Evolutionary conservation across 2,797 vertebrate genomes (phyloP).

Genomic region (Peromyscus attwateri): DNA sequence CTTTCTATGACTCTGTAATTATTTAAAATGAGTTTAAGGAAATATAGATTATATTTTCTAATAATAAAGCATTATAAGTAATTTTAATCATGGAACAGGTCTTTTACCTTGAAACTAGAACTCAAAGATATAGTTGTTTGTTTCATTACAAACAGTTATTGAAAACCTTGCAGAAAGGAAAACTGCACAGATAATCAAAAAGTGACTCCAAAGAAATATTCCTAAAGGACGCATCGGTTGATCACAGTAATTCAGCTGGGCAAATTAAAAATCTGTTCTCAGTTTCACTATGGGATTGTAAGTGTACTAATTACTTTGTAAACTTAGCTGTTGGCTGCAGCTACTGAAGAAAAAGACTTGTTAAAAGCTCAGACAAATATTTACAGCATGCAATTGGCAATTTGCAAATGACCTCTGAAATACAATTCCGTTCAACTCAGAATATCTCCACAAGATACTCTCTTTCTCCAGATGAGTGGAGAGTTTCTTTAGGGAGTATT

Average conservation of each 20-base stretch:
- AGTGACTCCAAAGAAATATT: slow-evolving; percentile 35
- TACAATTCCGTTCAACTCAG: background rate
- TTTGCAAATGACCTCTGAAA: slow-evolving; percentile 30
- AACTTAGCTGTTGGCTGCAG: slow-evolving; percentile 38
- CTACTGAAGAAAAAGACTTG: background rate
- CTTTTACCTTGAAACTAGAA: slow-evolving; percentile 26
- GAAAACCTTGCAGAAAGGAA: background rate
- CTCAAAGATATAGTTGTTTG: background rate
- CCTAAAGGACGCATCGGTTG: background rate
- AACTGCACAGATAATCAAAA: slow-evolving; percentile 34
- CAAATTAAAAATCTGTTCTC: slow-evolving; percentile 54
- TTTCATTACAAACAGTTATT: background rate
- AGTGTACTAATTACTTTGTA: slow-evolving; percentile 47
- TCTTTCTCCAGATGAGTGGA: background rate
- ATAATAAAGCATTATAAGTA: background rate
- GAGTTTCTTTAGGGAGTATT: background rate
- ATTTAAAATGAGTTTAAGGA: slow-evolving; percentile 26
- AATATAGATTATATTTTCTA: background rate
- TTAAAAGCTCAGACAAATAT: background rate
- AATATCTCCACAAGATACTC: background rate
- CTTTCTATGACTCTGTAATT: background rate
- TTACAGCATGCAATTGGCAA: background rate
- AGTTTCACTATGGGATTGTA: slow-evolving; percentile 30
- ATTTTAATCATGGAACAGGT: slow-evolving; percentile 39
- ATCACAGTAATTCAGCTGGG: slow-evolving; percentile 14